A percentile compares a stretch with the other conserved stretches of the same genome.
Evolutionary conservation across 2,888 invertebrate species (phyloP).

Genomic region (Tiphia femorata): DNA sequence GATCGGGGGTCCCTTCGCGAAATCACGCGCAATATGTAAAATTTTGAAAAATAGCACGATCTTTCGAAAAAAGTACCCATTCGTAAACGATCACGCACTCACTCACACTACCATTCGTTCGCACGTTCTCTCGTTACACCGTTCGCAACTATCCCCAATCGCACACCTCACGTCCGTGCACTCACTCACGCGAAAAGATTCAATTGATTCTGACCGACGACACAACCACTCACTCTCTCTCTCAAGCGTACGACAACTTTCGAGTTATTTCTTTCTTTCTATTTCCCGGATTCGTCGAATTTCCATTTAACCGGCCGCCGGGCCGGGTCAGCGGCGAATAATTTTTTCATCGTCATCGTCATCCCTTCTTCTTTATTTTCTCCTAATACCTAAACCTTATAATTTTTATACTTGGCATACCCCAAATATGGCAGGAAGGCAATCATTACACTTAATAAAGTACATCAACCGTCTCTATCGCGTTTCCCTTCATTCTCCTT

Average conservation of each 20-base stretch:
- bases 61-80: constrained; percentile 52
- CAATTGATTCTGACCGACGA: too few relatives aligned
- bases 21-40: constrained; percentile 54
- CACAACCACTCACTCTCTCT: constrained; percentile 33
- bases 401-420: constrained; percentile 73
- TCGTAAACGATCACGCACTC: constrained; percentile 20
- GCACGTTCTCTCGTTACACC: constrained; percentile 16
- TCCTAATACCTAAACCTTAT: constrained; percentile 67
- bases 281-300: constrained; percentile 42
- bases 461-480: constrained; percentile 64
- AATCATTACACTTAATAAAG: constrained; percentile 71
- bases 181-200: constrained; percentile 20
- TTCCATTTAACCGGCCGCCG: too few relatives aligned
- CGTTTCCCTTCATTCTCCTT: constrained; percentile 1
- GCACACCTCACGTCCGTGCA: constrained; percentile 14
- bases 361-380: constrained; percentile 33
- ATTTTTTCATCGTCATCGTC: constrained; percentile 42
- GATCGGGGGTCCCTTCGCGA: constrained; percentile 44
- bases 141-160: not conserved
- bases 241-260: constrained; percentile 35
- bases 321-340: too few relatives aligned
- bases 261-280: constrained; percentile 34
- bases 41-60: constrained; percentile 67
- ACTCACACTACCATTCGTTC: constrained; percentile 16
- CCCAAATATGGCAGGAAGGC: constrained; percentile 77